Evolutionary conservation across 1,140 invertebrate genomes (phyloP).

Genomic region (Temnothorax longispinosus): DNA sequence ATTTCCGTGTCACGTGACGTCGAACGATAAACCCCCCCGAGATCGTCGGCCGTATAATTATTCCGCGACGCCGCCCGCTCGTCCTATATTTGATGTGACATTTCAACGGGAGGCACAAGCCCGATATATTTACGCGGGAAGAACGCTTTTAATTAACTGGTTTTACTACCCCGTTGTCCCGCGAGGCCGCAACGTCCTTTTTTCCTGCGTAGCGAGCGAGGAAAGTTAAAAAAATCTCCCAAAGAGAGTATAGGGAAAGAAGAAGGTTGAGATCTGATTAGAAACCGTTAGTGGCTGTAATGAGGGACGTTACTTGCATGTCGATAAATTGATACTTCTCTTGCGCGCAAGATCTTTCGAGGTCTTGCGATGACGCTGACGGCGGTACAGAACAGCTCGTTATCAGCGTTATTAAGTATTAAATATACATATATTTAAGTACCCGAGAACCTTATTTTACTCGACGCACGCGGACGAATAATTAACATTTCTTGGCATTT

Average conservation of each 20-base stretch:
- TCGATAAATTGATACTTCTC: slow-evolving; percentile 55
- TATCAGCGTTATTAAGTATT: slow-evolving; percentile 9
- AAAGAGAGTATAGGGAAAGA: slow-evolving; percentile 1
- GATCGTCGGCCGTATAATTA: slow-evolving; percentile 67
- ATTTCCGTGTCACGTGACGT: slow-evolving; percentile 71
- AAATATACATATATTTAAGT: not conserved
- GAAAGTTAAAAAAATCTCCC: not conserved
- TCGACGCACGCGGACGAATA: not conserved
- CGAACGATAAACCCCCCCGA: slow-evolving; percentile 64
- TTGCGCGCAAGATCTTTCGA: not conserved
- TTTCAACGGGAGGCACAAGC: slow-evolving; percentile 42
- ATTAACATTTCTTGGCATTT: not conserved
- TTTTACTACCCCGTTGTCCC: not conserved
- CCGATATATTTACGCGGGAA: not conserved
- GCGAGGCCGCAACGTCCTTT: not conserved
- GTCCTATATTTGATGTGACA: slow-evolving; percentile 55
- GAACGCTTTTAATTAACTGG: slow-evolving; percentile 36
- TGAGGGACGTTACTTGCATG: slow-evolving; percentile 55
- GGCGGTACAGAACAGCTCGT: not conserved
- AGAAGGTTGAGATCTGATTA: slow-evolving; percentile 61
- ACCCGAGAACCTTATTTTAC: not conserved
- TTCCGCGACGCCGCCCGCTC: slow-evolving; percentile 57
- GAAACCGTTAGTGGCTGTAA: slow-evolving; percentile 67
- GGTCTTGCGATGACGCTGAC: not conserved
- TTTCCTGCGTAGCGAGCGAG: not conserved